phyloP scores from a whole-genome alignment of 2,888 invertebrate genomes.

The Leptarthrus brevirostris region DNA sequence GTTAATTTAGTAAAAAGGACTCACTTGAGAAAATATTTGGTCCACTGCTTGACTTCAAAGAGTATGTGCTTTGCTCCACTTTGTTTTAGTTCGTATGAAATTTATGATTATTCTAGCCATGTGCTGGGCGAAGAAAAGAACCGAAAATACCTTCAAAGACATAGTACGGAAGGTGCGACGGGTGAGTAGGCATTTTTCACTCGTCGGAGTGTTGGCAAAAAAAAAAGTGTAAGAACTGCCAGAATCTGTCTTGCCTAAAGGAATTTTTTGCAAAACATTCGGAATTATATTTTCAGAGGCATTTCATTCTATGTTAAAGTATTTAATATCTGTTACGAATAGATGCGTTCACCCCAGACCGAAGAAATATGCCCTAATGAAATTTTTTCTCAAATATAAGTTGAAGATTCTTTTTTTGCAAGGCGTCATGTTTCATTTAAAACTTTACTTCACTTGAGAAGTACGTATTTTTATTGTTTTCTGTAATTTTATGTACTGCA shows the following conservation, averaged over 20 bases:
- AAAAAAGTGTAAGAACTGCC: neutral
- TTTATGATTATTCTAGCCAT: slow-evolving; percentile 22
- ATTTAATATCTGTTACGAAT: no score
- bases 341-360: no score
- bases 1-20: slow-evolving; percentile 49
- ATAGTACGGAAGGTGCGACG: neutral
- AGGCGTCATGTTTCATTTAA: no score
- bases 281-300: neutral
- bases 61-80: slow-evolving; percentile 17
- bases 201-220: no score
- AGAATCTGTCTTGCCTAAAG: neutral
- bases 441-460: no score
- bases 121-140: neutral
- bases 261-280: neutral
- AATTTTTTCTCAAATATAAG: no score
- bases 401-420: no score
- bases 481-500: no score
- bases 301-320: slow-evolving; percentile 24
- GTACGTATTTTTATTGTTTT: no score
- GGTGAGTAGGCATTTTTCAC: neutral
- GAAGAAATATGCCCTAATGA: no score
- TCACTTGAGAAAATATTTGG: slow-evolving; percentile 48
- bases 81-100: slow-evolving; percentile 15
- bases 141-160: neutral
- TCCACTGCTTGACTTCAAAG: slow-evolving; percentile 45